Evolutionary conservation across 2,797 vertebrate species (phyloP).

Genomic region (Agapornis canus): DNA sequence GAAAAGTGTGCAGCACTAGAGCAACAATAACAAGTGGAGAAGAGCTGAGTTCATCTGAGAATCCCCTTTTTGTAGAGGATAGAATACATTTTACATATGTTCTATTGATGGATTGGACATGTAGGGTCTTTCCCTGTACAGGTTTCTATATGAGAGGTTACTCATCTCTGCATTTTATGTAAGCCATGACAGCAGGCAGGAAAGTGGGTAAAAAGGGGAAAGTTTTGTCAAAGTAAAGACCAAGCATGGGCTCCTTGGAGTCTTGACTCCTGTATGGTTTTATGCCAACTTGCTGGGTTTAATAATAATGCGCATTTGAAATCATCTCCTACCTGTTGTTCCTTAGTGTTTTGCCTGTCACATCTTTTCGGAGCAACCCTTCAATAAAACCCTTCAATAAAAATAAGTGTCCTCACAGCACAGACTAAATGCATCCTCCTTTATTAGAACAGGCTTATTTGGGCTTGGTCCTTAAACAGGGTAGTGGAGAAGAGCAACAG

Average conservation of each 20-base stretch:
- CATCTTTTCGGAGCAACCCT: not conserved
- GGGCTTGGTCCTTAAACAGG: not conserved
- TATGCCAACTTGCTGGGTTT: not conserved
- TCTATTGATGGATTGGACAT: not conserved
- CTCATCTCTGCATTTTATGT: not conserved
- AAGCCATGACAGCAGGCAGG: not conserved
- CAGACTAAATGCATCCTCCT: not conserved
- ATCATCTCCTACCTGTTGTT: not conserved
- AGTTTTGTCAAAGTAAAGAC: not conserved
- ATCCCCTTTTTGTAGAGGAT: not conserved
- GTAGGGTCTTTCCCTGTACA: not conserved
- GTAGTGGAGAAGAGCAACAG: not conserved
- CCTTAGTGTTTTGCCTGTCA: not conserved
- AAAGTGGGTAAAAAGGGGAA: not conserved
- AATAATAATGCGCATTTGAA: not conserved
- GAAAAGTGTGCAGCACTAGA: not conserved
- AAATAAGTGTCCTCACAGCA: not conserved
- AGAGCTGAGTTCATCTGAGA: not conserved
- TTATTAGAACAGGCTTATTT: not conserved
- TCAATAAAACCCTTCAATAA: not conserved
- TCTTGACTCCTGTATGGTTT: not conserved
- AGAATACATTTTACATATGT: not conserved
- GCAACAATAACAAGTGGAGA: not conserved
- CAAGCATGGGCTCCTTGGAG: not conserved
- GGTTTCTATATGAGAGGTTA: not conserved